Percentiles rank a stretch among this genome's conserved stretches.
Conservation (phyloP, 1,140 invertebrate genomes). For the Caenorhabditis inopinata region DNA sequence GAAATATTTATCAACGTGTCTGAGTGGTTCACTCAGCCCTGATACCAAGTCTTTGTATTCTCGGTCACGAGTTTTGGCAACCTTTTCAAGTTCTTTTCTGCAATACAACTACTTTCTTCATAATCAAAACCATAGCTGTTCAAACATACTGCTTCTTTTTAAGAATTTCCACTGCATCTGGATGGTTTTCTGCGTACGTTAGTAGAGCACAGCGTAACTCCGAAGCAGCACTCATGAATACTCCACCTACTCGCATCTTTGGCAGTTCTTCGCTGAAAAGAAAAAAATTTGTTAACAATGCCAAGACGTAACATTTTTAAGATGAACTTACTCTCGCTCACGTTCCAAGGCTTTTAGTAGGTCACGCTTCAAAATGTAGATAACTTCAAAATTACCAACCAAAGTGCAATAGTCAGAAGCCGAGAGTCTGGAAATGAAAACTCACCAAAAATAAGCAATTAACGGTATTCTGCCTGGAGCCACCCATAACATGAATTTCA, state of each 20-base stretch:
- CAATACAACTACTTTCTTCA: background rate
- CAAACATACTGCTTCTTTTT: background rate
- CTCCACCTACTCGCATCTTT: background rate
- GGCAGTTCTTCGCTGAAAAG: background rate
- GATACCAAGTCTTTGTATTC: constrained; percentile 1
- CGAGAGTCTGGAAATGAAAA: background rate
- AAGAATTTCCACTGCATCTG: background rate
- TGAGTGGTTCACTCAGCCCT: background rate
- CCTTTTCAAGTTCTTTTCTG: background rate
- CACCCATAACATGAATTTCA: too few species aligned
- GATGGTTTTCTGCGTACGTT: background rate
- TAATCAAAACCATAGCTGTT: too few species aligned
- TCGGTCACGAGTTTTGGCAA: background rate
- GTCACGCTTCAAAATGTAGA: background rate
- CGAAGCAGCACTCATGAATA: background rate
- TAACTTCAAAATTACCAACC: background rate
- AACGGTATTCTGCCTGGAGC: too few species aligned
- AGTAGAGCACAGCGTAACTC: background rate
- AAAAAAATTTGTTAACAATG: too few species aligned
- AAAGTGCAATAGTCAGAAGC: background rate
- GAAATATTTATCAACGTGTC: constrained; percentile 3
- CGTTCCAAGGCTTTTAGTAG: background rate
- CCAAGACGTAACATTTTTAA: too few species aligned
- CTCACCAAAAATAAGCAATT: too few species aligned
- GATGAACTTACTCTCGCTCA: background rate